Evolutionary conservation across 2,113 vertebrate species (phyloP).

Genomic region (Hystrix cristata): DNA sequence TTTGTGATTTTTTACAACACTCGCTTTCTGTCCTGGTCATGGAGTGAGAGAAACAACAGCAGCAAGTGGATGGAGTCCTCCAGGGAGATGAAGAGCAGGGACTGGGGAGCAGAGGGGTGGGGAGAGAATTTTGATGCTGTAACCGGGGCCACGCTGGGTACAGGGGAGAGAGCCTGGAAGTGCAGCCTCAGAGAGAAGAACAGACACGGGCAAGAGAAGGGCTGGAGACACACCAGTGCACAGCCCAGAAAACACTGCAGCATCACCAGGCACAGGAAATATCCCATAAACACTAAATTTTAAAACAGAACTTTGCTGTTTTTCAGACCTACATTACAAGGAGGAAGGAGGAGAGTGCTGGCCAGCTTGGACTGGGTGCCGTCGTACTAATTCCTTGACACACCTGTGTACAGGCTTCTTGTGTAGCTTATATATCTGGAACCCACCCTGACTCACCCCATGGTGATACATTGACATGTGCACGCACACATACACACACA

Average conservation of each 20-base stretch:
- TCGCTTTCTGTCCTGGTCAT: neutral
- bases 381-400: neutral
- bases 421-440: neutral
- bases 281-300: constrained; percentile 17
- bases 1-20: neutral
- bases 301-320: neutral
- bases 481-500: no score
- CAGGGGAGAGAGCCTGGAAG: neutral
- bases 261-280: neutral
- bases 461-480: neutral
- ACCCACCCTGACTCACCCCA: neutral
- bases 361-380: neutral
- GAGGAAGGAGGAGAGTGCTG: neutral
- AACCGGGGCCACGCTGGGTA: rapidly evolving
- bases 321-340: neutral
- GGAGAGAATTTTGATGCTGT: neutral
- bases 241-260: neutral
- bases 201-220: neutral
- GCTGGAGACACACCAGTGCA: neutral
- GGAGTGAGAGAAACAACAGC: neutral
- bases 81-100: neutral
- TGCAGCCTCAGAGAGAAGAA: neutral
- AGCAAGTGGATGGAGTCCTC: neutral
- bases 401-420: neutral
- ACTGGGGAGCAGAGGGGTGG: neutral